Evolutionary conservation across 1,140 invertebrate genomes (phyloP).

Genomic region (Drosophila rufa): DNA sequence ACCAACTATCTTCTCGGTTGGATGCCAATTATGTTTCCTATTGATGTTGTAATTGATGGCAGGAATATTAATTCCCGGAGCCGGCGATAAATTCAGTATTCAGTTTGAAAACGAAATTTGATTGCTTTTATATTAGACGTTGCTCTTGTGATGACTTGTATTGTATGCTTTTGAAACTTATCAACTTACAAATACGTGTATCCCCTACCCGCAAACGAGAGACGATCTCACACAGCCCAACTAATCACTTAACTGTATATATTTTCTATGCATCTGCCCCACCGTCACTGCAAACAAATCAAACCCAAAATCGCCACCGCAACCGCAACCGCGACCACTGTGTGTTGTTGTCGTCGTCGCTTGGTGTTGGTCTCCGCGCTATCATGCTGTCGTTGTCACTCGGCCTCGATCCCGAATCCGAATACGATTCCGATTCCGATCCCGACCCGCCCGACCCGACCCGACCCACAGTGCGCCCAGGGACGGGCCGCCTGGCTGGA

Average conservation of each 20-base stretch:
- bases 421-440: slow-evolving; percentile 7
- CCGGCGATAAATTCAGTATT: slow-evolving; percentile 50
- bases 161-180: slow-evolving; percentile 70
- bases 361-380: slow-evolving; percentile 64
- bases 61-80: slow-evolving; percentile 21
- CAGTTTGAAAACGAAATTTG: slow-evolving; percentile 57
- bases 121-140: slow-evolving; percentile 81
- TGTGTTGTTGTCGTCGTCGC: slow-evolving; percentile 64
- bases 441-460: slow-evolving; percentile 11
- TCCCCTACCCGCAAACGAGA: slow-evolving; percentile 54
- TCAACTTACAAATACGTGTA: slow-evolving; percentile 27
- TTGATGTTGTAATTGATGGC: slow-evolving; percentile 77
- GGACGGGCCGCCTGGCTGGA: slow-evolving; percentile 93
- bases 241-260: slow-evolving; percentile 81
- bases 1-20: slow-evolving; percentile 43
- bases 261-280: slow-evolving; percentile 81
- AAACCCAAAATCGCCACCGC: slow-evolving; percentile 47
- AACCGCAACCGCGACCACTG: slow-evolving; percentile 51
- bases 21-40: slow-evolving; percentile 52
- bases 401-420: slow-evolving; percentile 29
- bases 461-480: slow-evolving; percentile 87
- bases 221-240: slow-evolving; percentile 69
- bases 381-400: slow-evolving; percentile 59
- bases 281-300: slow-evolving; percentile 55
- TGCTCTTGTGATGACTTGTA: slow-evolving; percentile 76